These are phyloP conservation scores for Anastatus disparis DNA, from an alignment of 1,140 invertebrate species.

Conservation along the genomic window DNA sequence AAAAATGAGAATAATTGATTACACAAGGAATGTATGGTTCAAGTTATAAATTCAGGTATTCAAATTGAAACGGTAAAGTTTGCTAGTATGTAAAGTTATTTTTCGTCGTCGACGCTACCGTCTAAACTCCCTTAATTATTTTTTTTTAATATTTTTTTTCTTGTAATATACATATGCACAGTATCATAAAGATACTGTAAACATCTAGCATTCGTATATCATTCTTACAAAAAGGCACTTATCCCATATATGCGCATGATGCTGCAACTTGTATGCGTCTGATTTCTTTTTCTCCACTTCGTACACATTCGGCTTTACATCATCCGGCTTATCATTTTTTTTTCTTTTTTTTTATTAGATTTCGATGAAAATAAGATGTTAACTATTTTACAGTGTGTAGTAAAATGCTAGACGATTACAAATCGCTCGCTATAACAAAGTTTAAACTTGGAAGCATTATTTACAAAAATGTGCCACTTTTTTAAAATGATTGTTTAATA, in stretches of 20 bases:
- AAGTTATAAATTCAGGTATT: constrained; percentile 31
- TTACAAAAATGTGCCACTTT: constrained; percentile 30
- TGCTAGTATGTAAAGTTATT: constrained; percentile 25
- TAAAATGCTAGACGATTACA: constrained; percentile 32
- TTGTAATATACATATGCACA: constrained; percentile 27
- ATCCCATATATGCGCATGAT: constrained; percentile 40
- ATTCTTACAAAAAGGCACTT: constrained; percentile 50
- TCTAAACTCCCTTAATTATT: constrained; percentile 29
- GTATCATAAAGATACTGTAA: constrained; percentile 26
- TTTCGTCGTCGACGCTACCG: constrained; percentile 26
- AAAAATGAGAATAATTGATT: constrained; percentile 34
- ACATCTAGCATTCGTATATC: constrained; percentile 33
- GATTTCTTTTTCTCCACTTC: constrained; percentile 23
- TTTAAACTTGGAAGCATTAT: constrained; percentile 40
- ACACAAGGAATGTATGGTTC: constrained; percentile 38
- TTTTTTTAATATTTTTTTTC: constrained; percentile 1
- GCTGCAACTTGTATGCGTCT: constrained; percentile 14
- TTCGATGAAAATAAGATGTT: constrained; percentile 35
- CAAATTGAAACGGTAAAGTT: constrained; percentile 19
- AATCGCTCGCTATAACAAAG: constrained; percentile 32
- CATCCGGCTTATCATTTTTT: constrained; percentile 20
- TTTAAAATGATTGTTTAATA: constrained; percentile 20
- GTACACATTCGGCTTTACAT: constrained; percentile 11
- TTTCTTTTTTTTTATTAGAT: constrained; percentile 21
- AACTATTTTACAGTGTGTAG: constrained; percentile 36